Conservation (phyloP, 2,113 vertebrate genomes). For the Plectropomus leopardus region DNA sequence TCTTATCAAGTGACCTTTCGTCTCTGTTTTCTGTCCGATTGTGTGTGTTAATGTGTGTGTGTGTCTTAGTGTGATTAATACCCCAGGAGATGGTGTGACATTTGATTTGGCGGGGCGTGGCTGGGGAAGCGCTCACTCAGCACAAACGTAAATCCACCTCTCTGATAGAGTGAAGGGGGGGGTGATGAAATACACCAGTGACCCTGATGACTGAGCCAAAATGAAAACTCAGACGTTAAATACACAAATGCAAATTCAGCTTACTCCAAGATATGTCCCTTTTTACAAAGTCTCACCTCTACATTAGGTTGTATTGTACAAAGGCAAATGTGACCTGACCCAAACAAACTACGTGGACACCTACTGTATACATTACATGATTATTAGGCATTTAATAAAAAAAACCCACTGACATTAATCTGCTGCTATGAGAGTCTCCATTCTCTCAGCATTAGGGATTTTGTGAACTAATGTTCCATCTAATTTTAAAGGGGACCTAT, state of each 20-base stretch:
- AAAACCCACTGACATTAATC: not conserved
- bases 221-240: slow-evolving; percentile 3
- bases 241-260: not conserved
- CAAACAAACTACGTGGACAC: not conserved
- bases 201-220: slow-evolving; percentile 35
- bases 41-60: slow-evolving; percentile 15
- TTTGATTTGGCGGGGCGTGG: slow-evolving; percentile 78
- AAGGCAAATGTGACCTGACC: not conserved
- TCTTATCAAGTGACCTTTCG: slow-evolving; percentile 37
- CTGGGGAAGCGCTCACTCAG: slow-evolving; percentile 58
- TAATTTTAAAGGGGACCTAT: too few species aligned
- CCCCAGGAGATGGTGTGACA: slow-evolving; percentile 77
- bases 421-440: not conserved
- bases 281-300: not conserved
- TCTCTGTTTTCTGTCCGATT: slow-evolving; percentile 10
- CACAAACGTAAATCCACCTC: slow-evolving; percentile 78
- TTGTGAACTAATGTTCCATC: too few species aligned
- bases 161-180: slow-evolving; percentile 39
- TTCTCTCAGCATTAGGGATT: too few species aligned
- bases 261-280: not conserved
- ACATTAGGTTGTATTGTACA: not conserved
- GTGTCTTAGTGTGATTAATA: slow-evolving; percentile 76
- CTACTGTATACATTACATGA: too few species aligned
- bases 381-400: too few species aligned
- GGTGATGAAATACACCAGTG: slow-evolving; percentile 61